Percentiles rank a stretch among this genome's conserved stretches.
These are phyloP conservation scores for Brachionus plicatilis DNA, from an alignment of 1,140 invertebrate species.

Conservation along the genomic window DNA sequence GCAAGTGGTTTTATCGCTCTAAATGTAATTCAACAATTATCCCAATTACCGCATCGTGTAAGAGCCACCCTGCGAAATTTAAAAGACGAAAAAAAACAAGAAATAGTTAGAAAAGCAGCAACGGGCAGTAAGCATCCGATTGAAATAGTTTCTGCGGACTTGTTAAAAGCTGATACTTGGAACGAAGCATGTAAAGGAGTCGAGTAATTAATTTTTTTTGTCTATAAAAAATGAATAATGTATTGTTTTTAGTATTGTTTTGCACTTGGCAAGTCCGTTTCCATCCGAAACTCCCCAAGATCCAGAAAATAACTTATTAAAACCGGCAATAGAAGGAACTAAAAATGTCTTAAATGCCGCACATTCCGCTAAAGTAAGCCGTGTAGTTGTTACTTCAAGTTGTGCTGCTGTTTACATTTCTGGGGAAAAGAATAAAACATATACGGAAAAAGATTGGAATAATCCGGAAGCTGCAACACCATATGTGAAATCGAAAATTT, in stretches of 20 bases:
- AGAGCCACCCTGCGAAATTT: conserved; percentile 59
- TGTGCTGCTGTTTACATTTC: conserved; percentile 57
- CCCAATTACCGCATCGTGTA: conserved; percentile 58
- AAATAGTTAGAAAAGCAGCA: conserved; percentile 52
- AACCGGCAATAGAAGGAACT: conserved; percentile 61
- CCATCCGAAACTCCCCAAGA: conserved; percentile 52
- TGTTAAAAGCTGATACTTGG: conserved; percentile 52
- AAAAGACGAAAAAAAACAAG: conserved; percentile 51
- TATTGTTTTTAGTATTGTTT: conserved; percentile 46
- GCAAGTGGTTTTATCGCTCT: conserved; percentile 60
- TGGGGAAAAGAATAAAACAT: conserved; percentile 50
- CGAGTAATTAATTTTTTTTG: background rate
- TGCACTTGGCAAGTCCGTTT: conserved; percentile 62
- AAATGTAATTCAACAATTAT: conserved; percentile 59
- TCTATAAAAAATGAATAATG: background rate
- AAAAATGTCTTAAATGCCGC: conserved; percentile 59
- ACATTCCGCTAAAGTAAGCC: conserved; percentile 55
- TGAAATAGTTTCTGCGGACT: conserved; percentile 55
- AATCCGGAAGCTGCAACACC: conserved; percentile 46
- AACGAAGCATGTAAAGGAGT: conserved; percentile 58
- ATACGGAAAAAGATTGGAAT: conserved; percentile 60
- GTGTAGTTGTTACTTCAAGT: conserved; percentile 61
- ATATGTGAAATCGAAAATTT: conserved; percentile 59
- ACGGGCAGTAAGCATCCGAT: conserved; percentile 55
- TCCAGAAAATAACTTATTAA: conserved; percentile 56